Base-by-base conservation (phyloP, 2,888 invertebrate species). In the Caenorhabditis auriculariae region DNA sequence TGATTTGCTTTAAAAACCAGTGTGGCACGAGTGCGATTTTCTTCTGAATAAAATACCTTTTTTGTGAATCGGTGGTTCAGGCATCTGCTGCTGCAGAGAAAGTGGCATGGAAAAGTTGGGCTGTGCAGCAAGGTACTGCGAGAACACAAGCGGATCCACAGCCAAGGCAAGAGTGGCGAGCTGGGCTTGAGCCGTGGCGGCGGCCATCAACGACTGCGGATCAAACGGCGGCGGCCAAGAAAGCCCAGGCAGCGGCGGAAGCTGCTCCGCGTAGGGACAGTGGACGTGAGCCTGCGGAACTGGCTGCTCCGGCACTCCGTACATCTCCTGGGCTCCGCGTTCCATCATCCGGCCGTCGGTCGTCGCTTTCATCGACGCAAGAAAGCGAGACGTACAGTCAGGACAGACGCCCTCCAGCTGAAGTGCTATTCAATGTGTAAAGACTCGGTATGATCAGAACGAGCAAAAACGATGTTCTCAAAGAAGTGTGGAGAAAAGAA, bases 391-490 rank as follows among this genome's bases (percentile, higher is more conserved):
- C 43, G 54, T 60, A 58, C 62, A 65, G 38, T 63, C 60, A 27
- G 69, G 54, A 58, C 68, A 66, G 54, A 66, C 60, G 56, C 65
- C 69, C 68, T 60, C 65, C 69, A 65, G 65, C 69, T 69, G 60
- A 35, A 63, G n/a, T n/a, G n/a, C n/a, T n/a, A n/a, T n/a, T n/a
- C n/a, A n/a, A n/a, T n/a, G n/a, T n/a, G n/a, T n/a, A n/a, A n/a
- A n/a, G n/a, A n/a, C n/a, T n/a, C n/a, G n/a, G n/a, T n/a, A n/a
- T n/a, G n/a, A n/a, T n/a, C n/a, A n/a, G n/a, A n/a, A n/a, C n/a
- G n/a, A n/a, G n/a, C n/a, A n/a, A n/a, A n/a, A n/a, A n/a, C n/a
- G n/a, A n/a, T n/a, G n/a, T n/a, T n/a, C n/a, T n/a, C n/a, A n/a
- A n/a, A n/a, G n/a, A n/a, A n/a, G n/a, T n/a, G n/a, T n/a, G n/a